Conservation (phyloP, 2,797 vertebrate genomes). For the Pipistrellus nathusii region DNA sequence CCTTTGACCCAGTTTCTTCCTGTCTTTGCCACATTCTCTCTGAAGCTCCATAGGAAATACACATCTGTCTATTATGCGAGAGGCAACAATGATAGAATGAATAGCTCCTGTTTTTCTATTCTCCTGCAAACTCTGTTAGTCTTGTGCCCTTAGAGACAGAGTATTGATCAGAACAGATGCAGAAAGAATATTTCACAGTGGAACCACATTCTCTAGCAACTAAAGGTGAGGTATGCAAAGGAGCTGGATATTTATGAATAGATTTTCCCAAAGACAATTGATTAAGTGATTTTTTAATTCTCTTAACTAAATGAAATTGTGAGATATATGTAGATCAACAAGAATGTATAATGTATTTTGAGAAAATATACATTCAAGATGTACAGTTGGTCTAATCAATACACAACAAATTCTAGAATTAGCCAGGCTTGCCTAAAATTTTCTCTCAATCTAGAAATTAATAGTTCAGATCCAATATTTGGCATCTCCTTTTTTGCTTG, state of each 20-base stretch:
- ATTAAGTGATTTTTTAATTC: background rate
- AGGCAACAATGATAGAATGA: conserved; percentile 21
- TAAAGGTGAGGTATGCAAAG: background rate
- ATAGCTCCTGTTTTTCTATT: conserved; percentile 73
- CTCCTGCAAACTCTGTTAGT: background rate
- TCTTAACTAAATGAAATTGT: background rate
- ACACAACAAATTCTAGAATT: conserved; percentile 26
- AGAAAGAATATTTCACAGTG: background rate
- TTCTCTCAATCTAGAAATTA: background rate
- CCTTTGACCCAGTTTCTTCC: conserved; percentile 49
- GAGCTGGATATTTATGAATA: background rate
- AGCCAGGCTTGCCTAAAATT: conserved; percentile 2
- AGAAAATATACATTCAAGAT: background rate
- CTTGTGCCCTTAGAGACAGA: background rate
- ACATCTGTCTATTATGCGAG: background rate
- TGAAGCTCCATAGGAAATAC: background rate
- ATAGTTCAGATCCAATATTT: conserved; percentile 20
- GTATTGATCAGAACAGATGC: background rate
- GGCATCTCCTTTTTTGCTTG: background rate
- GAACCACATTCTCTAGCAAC: background rate
- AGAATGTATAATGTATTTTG: background rate
- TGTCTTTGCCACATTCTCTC: background rate
- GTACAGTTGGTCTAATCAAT: background rate
- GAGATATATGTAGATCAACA: background rate
- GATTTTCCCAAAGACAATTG: background rate